A percentile compares a stretch with the other conserved stretches of the same genome.
Evolutionary conservation across 2,888 invertebrate species (phyloP).

Genomic region (Venusia cambrica): DNA sequence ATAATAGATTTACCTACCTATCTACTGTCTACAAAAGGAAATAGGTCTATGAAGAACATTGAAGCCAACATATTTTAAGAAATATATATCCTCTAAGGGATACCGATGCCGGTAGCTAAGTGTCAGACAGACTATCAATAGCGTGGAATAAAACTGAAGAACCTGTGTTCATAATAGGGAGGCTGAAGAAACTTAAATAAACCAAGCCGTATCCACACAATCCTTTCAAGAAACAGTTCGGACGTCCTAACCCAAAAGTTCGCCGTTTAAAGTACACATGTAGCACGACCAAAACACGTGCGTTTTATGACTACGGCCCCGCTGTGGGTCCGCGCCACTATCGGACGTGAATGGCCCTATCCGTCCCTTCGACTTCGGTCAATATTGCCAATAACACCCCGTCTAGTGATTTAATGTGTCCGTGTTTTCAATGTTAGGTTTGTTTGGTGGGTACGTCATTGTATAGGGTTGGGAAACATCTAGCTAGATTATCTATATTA

Average conservation of each 20-base stretch:
- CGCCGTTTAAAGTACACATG: slow-evolving; percentile 70
- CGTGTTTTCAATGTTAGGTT: slow-evolving; percentile 14
- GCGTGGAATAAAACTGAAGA: too few species aligned
- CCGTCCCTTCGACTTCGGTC: slow-evolving; percentile 41
- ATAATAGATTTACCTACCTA: too few species aligned
- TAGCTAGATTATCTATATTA: too few species aligned
- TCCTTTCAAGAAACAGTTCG: slow-evolving; percentile 43
- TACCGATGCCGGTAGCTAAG: too few species aligned
- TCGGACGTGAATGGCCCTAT: slow-evolving; percentile 60
- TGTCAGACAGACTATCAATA: too few species aligned
- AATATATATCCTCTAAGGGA: too few species aligned
- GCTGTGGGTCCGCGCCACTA: slow-evolving; percentile 53
- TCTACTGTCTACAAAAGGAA: too few species aligned
- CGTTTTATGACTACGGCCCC: slow-evolving; percentile 66
- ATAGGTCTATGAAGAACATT: too few species aligned
- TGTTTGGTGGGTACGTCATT: slow-evolving; percentile 3
- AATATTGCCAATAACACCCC: slow-evolving; percentile 30
- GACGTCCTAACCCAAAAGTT: slow-evolving; percentile 73
- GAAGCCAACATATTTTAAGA: too few species aligned
- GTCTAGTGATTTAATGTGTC: slow-evolving; percentile 21
- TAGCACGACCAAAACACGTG: slow-evolving; percentile 69
- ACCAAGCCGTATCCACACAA: slow-evolving; percentile 40
- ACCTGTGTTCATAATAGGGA: too few species aligned
- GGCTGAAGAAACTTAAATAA: too few species aligned
- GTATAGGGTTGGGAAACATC: too few species aligned